Base-by-base conservation (phyloP, 2,113 vertebrate species). In the Pelobates fuscus region DNA sequence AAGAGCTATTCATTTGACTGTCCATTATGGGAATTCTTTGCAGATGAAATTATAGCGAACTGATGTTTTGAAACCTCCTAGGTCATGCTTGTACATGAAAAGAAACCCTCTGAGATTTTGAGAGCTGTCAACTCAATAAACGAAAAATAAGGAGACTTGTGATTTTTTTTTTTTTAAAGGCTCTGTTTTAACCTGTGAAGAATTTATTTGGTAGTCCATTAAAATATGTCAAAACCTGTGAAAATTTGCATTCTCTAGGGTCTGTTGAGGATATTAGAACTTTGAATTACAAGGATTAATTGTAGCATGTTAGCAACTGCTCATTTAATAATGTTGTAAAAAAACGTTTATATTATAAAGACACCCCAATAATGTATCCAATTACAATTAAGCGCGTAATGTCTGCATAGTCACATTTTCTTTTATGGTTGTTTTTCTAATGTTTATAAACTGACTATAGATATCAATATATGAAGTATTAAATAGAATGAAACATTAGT, bases 1-100 rank as follows among this genome's bases (percentile, higher is more conserved):
- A 77, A 30, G 21, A 68, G 55, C 73, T 77, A 68, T 77, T 68
- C 65, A 68, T 77, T 77, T 68, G 55, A 67, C 59, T 67, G 73
- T 60, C 73, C 73, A 77, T 77, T 77, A 68, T 32, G 65, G 43
- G 29, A 77, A 61, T 77, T 59, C 37, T 68, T 52, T 52, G 73
- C 46, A 23, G 64, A 37, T 77, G 43, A 67, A 77, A 77, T 77
- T 77, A 77, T 77, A 77, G 64, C 49, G 64, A 68, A 61, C 55
- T 43, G 26, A 61, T 32, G 64, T 60, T 77, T 27, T 25, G 46
- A 60, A 57, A 58, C 55, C 44, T 61, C 41, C 3, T 63, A 68
- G 55, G 65, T 77, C 64, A 77, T 77, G 73, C 67, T 77, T 52
- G 58, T 46, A 68, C 65, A 77, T 23, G 43, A 68, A 68, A 23